Percentiles rank a stretch among this genome's conserved stretches.
phyloP scores from a whole-genome alignment of 2,113 vertebrate genomes.

The Haemorhous mexicanus region DNA sequence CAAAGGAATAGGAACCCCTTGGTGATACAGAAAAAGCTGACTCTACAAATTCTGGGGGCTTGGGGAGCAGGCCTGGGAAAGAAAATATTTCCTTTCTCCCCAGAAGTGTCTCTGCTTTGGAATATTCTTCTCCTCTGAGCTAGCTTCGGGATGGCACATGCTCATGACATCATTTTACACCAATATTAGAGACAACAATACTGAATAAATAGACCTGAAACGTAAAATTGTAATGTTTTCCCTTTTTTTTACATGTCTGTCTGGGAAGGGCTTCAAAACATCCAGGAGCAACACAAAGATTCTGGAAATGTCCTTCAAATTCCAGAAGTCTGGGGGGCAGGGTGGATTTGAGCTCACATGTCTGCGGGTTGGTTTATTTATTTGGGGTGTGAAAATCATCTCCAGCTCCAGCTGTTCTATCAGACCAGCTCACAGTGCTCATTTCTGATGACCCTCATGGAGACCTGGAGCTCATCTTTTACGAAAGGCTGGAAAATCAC shows the following conservation, averaged over 20 bases:
- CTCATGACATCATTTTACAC: neutral
- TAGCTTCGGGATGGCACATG: neutral
- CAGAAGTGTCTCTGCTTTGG: neutral
- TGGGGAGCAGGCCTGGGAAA: neutral
- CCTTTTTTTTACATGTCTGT: neutral
- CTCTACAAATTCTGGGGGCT: neutral
- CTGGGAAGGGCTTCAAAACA: neutral
- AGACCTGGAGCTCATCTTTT: neutral
- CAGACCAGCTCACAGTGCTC: neutral
- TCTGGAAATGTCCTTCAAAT: neutral
- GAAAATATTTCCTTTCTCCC: neutral
- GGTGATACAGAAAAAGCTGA: conserved; percentile 35
- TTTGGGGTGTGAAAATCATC: neutral
- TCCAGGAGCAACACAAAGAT: neutral
- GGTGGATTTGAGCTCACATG: neutral
- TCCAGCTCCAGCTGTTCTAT: neutral
- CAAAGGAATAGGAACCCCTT: conserved; percentile 25
- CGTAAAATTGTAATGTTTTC: neutral
- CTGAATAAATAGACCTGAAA: neutral
- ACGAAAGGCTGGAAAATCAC: conserved; percentile 9
- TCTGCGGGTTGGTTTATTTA: neutral
- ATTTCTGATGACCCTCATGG: neutral
- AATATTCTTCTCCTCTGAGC: neutral
- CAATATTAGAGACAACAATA: neutral
- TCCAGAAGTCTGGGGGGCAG: neutral